Conservation (phyloP, 2,888 invertebrate genomes). For the Athetis lepigone region DNA sequence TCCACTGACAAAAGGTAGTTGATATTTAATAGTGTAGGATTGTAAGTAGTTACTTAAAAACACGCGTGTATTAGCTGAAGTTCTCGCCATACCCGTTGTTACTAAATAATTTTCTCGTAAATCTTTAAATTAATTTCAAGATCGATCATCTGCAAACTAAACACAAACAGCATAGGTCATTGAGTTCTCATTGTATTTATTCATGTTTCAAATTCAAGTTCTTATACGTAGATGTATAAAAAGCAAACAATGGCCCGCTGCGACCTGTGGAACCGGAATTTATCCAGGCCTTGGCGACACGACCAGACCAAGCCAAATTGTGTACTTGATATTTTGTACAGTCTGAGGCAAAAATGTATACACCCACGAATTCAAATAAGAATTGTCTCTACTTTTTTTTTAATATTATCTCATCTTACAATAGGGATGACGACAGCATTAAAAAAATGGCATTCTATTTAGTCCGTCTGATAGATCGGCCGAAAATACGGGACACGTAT, state of each 20-base stretch:
- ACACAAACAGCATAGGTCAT: conserved; percentile 25
- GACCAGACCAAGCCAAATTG: conserved; percentile 30
- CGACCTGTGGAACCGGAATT: conserved; percentile 61
- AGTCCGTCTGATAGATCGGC: too few relatives aligned
- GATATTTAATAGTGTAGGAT: too few relatives aligned
- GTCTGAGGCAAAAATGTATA: conserved; percentile 14
- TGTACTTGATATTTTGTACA: conserved; percentile 45
- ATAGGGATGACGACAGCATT: too few relatives aligned
- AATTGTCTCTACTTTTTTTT: too few relatives aligned
- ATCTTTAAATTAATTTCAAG: conserved; percentile 8
- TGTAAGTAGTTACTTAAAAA: too few relatives aligned
- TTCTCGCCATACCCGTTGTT: too few relatives aligned
- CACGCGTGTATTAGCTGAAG: too few relatives aligned
- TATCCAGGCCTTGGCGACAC: conserved; percentile 42
- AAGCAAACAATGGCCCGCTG: conserved; percentile 60
- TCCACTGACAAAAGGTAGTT: too few relatives aligned
- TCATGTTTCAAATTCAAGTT: conserved; percentile 37
- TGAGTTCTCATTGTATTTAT: conserved; percentile 47
- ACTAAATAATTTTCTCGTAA: too few relatives aligned
- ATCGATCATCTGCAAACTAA: conserved; percentile 25
- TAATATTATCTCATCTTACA: too few relatives aligned
- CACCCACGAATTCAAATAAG: not conserved
- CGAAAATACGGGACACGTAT: too few relatives aligned
- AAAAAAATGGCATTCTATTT: too few relatives aligned
- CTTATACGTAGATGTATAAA: conserved; percentile 45